Percentiles rank a stretch among this genome's conserved stretches.
These are phyloP conservation scores for Epinephelus fuscoguttatus DNA, from an alignment of 2,113 vertebrate genomes.

Conservation along the genomic window DNA sequence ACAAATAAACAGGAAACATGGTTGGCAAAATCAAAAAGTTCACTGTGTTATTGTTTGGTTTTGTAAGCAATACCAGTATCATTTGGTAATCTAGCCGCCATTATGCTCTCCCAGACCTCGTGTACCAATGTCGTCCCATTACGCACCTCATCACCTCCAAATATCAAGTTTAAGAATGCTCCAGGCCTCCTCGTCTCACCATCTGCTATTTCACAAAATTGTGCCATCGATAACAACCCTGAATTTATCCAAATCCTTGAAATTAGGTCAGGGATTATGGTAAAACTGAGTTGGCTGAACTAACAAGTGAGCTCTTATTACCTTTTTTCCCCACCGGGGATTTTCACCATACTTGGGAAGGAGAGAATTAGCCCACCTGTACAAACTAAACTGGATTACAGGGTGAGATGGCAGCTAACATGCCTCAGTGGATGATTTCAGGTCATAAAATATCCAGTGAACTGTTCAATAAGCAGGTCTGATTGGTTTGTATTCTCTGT, in stretches of 20 bases:
- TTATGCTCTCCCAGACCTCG: slow-evolving; percentile 7
- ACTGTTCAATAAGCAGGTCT: not conserved
- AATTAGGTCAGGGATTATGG: slow-evolving; percentile 73
- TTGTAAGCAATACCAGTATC: not conserved
- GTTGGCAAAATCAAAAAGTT: not conserved
- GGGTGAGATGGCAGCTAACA: slow-evolving; percentile 14
- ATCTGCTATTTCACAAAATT: slow-evolving; percentile 46
- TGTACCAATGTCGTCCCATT: not conserved
- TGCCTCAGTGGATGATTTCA: slow-evolving; percentile 12
- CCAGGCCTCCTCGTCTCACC: slow-evolving; percentile 22
- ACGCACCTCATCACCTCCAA: not conserved
- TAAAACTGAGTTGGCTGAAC: slow-evolving; percentile 49
- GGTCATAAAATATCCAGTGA: slow-evolving; percentile 27
- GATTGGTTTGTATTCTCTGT: not conserved
- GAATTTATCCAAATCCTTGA: slow-evolving; percentile 47
- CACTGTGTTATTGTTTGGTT: not conserved
- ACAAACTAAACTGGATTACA: slow-evolving; percentile 52
- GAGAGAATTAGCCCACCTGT: slow-evolving; percentile 45
- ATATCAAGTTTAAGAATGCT: slow-evolving; percentile 9
- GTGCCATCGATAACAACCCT: slow-evolving; percentile 33
- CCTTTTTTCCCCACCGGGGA: not conserved
- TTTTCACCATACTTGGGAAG: slow-evolving; percentile 19
- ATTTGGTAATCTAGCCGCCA: slow-evolving; percentile 8
- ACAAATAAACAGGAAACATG: not conserved
- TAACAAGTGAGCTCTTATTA: slow-evolving; percentile 31